Base-by-base conservation (phyloP, 2,797 vertebrate species). In the Microcaecilia unicolor region DNA sequence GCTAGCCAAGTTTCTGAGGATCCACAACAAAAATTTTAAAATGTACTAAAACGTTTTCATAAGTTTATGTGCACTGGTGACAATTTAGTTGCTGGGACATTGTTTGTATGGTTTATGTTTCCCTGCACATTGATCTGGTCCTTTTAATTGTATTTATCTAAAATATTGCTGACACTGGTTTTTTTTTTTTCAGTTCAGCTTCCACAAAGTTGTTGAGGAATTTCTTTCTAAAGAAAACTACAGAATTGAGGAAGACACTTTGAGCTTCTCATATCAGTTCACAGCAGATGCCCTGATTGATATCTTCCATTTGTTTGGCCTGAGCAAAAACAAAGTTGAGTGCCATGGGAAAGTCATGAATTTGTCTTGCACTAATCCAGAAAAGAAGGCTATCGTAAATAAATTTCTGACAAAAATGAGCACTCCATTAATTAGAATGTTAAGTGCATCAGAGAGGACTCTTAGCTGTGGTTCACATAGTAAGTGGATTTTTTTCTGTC, bases 341-440 rank as follows among this genome's bases (percentile, higher is more conserved):
- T 50, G 78, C 16, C 51, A 53, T 5, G 73, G 73, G 14, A 75
- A 61, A 44, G 54, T 76, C 35, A 30, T 76, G 37, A 74, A 71
- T 40, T 51, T 80, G 37, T 65, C 67, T 13, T 73, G 65, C 31
- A 51, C 51, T 16, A 74, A 37, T 11, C 53, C 62, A 36, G 67
- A 69, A 42, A 74, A 72, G 53, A 72, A 64, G 44, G 68, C 76
- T 30, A 61, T 62, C 8, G 67, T 78, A 29, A 71, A 42, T 25
- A 39, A 56, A 16, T 74, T 76, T 47, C 58, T 80, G 57, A 69
- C 76, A 17, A 74, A 75, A 53, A 76, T 80, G 67, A 66, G 70
- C 22, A 63, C 68, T 24, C 49, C 67, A 22, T 36, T 68, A 15
- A 35, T 58, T 21, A 41, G 52, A 33, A 45, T 51, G 20, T 63